phyloP scores from a whole-genome alignment of 2,888 invertebrate species.

The Bembecia ichneumoniformis region DNA sequence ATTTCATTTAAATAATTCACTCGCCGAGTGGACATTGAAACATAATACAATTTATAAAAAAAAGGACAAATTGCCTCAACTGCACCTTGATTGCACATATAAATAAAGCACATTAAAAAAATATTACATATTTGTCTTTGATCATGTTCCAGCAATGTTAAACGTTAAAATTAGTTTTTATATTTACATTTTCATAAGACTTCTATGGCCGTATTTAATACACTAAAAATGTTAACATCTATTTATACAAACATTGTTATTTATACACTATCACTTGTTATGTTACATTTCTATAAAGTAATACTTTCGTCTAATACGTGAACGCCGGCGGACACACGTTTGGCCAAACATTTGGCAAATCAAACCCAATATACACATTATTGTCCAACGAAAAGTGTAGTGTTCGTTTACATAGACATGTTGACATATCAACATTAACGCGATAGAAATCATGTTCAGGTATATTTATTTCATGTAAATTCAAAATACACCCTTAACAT shows the following conservation, averaged over 20 bases:
- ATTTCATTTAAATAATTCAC: too few species aligned
- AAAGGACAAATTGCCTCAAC: too few species aligned
- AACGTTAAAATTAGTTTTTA: constrained; percentile 1
- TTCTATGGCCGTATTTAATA: constrained; percentile 13
- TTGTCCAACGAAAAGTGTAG: constrained; percentile 18
- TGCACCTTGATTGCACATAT: too few species aligned
- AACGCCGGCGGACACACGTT: not conserved
- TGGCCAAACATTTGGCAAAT: constrained; percentile 11
- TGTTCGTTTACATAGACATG: too few species aligned
- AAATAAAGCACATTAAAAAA: not conserved
- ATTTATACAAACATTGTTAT: constrained; percentile 24
- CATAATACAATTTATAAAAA: too few species aligned
- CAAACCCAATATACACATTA: constrained; percentile 25
- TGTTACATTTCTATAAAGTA: constrained; percentile 34
- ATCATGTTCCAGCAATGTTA: too few species aligned
- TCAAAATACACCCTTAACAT: too few species aligned
- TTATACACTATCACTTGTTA: constrained; percentile 23
- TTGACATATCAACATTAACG: too few species aligned
- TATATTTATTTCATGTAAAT: too few species aligned
- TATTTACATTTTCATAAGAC: constrained; percentile 26
- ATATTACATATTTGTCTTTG: constrained; percentile 9
- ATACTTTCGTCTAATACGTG: constrained; percentile 61
- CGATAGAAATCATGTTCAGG: too few species aligned
- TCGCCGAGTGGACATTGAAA: too few species aligned
- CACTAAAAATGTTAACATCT: constrained; percentile 18